Conservation (phyloP, 2,888 invertebrate genomes). For the Drosophila nigricruria region DNA sequence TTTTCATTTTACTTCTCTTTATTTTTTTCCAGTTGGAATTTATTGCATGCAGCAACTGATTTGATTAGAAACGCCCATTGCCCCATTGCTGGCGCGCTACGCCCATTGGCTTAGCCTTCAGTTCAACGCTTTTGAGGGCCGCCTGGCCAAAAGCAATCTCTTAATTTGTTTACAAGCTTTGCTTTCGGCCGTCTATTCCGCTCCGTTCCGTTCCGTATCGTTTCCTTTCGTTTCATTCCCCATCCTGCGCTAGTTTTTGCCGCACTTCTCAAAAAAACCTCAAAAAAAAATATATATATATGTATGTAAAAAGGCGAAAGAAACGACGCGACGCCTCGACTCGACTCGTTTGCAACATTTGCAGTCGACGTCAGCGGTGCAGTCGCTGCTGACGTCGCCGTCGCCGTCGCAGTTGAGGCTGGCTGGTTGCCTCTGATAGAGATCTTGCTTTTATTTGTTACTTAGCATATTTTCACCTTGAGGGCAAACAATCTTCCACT, state of each 20-base stretch:
- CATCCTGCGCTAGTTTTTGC: conserved; percentile 60
- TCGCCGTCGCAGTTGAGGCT: conserved; percentile 49
- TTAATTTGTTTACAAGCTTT: conserved; percentile 78
- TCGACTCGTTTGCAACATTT: conserved; percentile 69
- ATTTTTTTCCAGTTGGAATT: conserved; percentile 46
- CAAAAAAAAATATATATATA: conserved; percentile 58
- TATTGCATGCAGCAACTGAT: conserved; percentile 79
- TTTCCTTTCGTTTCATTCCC: conserved; percentile 14
- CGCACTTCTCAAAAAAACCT: conserved; percentile 67
- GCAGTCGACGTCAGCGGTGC: conserved; percentile 35
- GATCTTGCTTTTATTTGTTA: conserved; percentile 80
- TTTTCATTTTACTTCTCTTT: conserved; percentile 7
- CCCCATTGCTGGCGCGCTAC: conserved; percentile 35
- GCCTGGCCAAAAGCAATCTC: conserved; percentile 78
- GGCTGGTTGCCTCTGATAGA: conserved; percentile 62
- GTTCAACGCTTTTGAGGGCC: conserved; percentile 70
- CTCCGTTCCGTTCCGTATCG: not conserved
- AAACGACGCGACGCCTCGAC: conserved; percentile 48
- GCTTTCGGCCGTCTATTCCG: conserved; percentile 67
- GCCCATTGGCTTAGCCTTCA: conserved; percentile 75
- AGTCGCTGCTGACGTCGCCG: conserved; percentile 42
- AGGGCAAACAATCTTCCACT: conserved; percentile 79
- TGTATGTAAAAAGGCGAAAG: conserved; percentile 71
- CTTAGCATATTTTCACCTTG: conserved; percentile 81
- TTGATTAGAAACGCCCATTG: conserved; percentile 77